Evolutionary conservation across 37 sponge, comb jelly and placozoan species (phyloP).

Genomic region (Cliona cf. orientalis): DNA sequence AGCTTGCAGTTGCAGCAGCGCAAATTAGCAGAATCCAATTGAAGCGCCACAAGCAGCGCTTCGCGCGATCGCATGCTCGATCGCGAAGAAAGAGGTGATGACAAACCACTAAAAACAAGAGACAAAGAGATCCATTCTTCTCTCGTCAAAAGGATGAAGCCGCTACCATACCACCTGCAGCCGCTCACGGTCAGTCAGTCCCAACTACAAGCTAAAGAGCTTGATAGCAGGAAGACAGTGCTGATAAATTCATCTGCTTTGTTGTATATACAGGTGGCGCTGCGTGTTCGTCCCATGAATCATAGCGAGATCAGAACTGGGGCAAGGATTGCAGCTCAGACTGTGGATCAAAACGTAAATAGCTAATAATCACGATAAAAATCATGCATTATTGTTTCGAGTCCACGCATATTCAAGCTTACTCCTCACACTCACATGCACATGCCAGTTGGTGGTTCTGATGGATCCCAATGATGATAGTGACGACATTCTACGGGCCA

Average conservation of each 20-base stretch:
- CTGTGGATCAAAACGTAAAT: conserved; percentile 71
- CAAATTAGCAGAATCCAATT: too few relatives aligned
- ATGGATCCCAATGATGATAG: conserved; percentile 78
- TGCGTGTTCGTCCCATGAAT: conserved; percentile 91
- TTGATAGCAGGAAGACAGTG: background rate
- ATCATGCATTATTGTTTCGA: background rate
- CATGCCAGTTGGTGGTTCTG: conserved; percentile 80
- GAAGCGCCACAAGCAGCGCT: too few relatives aligned
- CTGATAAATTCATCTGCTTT: background rate
- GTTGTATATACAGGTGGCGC: conserved; percentile 59
- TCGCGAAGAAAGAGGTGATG: too few relatives aligned
- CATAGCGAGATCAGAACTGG: conserved; percentile 32
- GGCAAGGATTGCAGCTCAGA: conserved; percentile 47
- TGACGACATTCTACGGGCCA: conserved; percentile 83
- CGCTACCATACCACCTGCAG: background rate
- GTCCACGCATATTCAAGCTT: background rate
- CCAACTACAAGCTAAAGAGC: background rate
- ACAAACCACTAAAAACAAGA: too few relatives aligned
- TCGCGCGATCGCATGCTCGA: too few relatives aligned
- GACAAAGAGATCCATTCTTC: too few relatives aligned
- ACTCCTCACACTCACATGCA: too few relatives aligned
- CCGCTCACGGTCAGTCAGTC: conserved; percentile 10
- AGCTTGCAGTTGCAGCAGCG: too few relatives aligned
- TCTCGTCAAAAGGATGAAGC: conserved; percentile 10
- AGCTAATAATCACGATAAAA: background rate